Evolutionary conservation across 2,888 invertebrate genomes (phyloP).

Genomic region (Nycteola revayana): DNA sequence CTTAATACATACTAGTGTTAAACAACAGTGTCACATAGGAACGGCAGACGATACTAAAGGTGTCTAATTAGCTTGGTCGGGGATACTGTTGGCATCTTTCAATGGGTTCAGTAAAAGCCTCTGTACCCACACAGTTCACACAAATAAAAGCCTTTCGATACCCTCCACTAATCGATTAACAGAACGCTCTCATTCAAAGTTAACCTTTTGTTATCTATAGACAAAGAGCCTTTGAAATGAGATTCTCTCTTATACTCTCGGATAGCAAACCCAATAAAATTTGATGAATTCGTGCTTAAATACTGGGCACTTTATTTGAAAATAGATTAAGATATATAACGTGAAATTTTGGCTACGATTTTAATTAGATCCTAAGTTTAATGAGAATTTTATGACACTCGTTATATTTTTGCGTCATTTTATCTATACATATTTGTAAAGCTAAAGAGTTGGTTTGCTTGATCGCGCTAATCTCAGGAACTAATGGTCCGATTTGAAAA

Average conservation of each 20-base stretch:
- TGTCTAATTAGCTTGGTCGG: too few relatives aligned
- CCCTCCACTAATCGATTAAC: conserved; percentile 29
- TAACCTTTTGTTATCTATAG: conserved; percentile 33
- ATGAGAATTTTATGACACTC: conserved; percentile 20
- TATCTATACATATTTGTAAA: too few relatives aligned
- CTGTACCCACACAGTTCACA: conserved; percentile 8
- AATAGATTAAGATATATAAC: conserved; percentile 27
- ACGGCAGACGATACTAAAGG: too few relatives aligned
- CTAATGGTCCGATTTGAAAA: too few relatives aligned
- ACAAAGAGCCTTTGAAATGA: conserved; percentile 32
- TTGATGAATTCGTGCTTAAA: conserved; percentile 22
- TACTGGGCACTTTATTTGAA: conserved; percentile 23
- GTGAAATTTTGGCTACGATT: conserved; percentile 22
- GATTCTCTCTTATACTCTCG: conserved; percentile 31
- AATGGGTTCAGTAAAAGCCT: too few relatives aligned
- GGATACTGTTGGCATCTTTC: too few relatives aligned
- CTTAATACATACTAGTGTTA: too few relatives aligned
- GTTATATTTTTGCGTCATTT: conserved; percentile 8
- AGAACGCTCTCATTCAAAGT: conserved; percentile 30
- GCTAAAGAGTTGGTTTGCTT: too few relatives aligned
- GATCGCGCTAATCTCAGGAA: too few relatives aligned
- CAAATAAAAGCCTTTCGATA: conserved; percentile 21
- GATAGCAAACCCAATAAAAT: conserved; percentile 30
- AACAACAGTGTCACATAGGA: too few relatives aligned
- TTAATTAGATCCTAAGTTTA: conserved; percentile 31